Conservation (phyloP, 2,113 vertebrate species). For the Microtus montanus region DNA sequence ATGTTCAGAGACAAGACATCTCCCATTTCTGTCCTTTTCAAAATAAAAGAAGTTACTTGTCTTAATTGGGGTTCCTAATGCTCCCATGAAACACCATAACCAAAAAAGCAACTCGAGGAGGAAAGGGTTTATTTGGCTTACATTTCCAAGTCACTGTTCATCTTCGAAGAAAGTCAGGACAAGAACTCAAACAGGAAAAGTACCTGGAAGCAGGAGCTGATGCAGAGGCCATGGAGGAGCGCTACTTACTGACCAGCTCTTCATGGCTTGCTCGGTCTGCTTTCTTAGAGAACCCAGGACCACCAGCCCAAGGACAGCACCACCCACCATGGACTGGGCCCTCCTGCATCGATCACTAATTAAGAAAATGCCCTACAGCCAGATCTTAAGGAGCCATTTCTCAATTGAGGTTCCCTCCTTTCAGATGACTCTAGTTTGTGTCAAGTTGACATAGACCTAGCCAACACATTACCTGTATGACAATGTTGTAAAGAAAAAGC, state of each 20-base stretch:
- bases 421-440: neutral
- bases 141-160: neutral
- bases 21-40: neutral
- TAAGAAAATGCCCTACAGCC: neutral
- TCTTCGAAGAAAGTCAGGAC: neutral
- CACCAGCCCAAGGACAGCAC: neutral
- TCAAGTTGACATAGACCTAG: neutral
- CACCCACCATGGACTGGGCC: neutral
- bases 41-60: constrained; percentile 27
- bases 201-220: neutral
- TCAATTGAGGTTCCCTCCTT: neutral
- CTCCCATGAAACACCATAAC: neutral
- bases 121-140: neutral
- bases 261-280: neutral
- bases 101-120: too few species aligned
- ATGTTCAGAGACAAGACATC: neutral
- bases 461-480: neutral
- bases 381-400: neutral
- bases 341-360: neutral
- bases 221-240: neutral
- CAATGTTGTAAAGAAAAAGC: neutral
- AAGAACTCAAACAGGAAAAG: neutral
- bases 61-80: neutral
- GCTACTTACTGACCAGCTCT: neutral
- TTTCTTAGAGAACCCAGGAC: neutral